Evolutionary conservation across 2,888 invertebrate genomes (phyloP).

Genomic region (Drosophila flavopinicola): DNA sequence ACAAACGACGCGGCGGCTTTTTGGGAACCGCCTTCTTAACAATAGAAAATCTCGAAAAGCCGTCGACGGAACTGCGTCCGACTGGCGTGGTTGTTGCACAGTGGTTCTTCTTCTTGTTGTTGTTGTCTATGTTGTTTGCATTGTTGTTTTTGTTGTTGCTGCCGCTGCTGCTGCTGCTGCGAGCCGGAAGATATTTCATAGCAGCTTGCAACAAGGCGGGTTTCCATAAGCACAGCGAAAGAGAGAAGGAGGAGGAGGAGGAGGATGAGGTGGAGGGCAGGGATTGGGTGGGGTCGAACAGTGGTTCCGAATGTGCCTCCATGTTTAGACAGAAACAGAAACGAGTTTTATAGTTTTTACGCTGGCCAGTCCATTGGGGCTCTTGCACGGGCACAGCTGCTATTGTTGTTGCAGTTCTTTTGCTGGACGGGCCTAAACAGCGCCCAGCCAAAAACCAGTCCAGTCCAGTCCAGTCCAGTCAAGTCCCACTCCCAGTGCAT

Average conservation of each 20-base stretch:
- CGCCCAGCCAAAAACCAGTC: conserved; percentile 27
- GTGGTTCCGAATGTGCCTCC: conserved; percentile 52
- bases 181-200: conserved; percentile 61
- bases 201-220: conserved; percentile 45
- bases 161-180: conserved; percentile 27
- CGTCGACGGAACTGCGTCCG: conserved; percentile 59
- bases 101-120: conserved; percentile 30
- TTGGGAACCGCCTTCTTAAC: conserved; percentile 54
- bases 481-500: conserved; percentile 36
- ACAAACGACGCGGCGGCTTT: conserved; percentile 32
- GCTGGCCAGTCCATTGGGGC: conserved; percentile 33
- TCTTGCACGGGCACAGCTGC: conserved; percentile 44
- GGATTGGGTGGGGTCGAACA: conserved; percentile 1
- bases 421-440: conserved; percentile 43
- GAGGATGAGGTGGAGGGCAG: too few species aligned
- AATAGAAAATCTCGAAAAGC: conserved; percentile 57
- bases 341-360: conserved; percentile 63
- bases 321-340: conserved; percentile 57
- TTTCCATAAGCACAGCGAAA: conserved; percentile 7
- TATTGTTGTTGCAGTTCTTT: conserved; percentile 39
- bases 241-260: not conserved
- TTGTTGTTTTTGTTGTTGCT: conserved; percentile 14
- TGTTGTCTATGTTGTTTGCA: conserved; percentile 12
- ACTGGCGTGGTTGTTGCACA: conserved; percentile 27
- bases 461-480: conserved; percentile 9